A percentile compares a stretch with the other conserved stretches of the same genome.
Evolutionary conservation across 2,113 vertebrate species (phyloP).

Genomic region (Halcyon senegalensis): DNA sequence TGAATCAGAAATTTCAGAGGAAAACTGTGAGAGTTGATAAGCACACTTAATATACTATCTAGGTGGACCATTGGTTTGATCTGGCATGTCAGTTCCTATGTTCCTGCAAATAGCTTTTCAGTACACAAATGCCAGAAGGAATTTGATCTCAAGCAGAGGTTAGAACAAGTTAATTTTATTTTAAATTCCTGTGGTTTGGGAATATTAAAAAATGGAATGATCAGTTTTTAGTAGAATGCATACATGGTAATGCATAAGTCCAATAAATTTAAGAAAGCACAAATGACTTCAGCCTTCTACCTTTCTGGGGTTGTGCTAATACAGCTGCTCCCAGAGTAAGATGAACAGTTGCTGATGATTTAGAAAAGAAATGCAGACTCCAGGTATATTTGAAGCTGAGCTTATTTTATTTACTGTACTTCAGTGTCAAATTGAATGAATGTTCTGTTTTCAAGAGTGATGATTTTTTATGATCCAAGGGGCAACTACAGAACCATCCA

Average conservation of each 20-base stretch:
- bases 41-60: conserved; percentile 12
- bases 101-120: conserved; percentile 23
- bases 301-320: background rate
- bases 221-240: background rate
- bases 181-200: background rate
- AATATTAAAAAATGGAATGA: background rate
- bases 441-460: background rate
- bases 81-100: background rate
- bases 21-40: conserved; percentile 54
- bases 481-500: background rate
- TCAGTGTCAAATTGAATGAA: background rate
- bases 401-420: background rate
- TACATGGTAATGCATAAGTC: background rate
- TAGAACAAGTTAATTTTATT: conserved; percentile 46
- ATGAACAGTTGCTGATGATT: background rate
- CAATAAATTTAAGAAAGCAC: background rate
- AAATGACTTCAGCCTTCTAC: background rate
- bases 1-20: conserved; percentile 32
- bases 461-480: background rate
- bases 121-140: background rate
- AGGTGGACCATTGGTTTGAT: conserved; percentile 40
- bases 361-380: background rate
- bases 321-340: background rate
- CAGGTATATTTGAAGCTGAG: background rate
- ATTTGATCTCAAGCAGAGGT: background rate